Evolutionary conservation across 2,888 invertebrate genomes (phyloP).

Genomic region (Polydesmus complanatus): DNA sequence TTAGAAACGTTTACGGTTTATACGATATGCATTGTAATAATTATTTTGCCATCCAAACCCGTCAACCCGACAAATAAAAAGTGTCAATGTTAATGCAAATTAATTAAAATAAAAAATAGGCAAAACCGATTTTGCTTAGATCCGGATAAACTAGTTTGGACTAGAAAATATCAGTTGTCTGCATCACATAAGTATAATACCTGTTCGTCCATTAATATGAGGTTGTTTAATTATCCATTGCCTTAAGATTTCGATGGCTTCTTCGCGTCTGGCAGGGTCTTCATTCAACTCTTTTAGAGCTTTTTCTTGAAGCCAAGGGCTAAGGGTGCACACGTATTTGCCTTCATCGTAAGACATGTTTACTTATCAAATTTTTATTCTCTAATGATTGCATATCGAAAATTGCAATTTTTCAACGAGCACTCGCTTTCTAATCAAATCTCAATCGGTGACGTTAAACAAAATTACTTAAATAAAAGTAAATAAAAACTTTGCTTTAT

Average conservation of each 20-base stretch:
- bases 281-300: constrained; percentile 42
- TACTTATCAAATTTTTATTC: background rate
- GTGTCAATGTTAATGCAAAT: no score
- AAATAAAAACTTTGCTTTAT: background rate
- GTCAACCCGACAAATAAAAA: no score
- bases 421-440: background rate
- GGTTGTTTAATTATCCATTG: constrained; percentile 45
- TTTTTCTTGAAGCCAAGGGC: constrained; percentile 35
- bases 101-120: no score
- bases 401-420: background rate
- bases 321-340: background rate
- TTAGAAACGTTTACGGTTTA: no score
- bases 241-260: constrained; percentile 40
- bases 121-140: no score
- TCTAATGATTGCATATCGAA: no score
- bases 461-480: background rate
- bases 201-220: constrained; percentile 42
- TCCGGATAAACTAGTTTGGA: no score
- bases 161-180: no score
- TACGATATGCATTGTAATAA: no score
- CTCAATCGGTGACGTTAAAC: background rate
- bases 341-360: background rate
- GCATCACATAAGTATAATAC: no score
- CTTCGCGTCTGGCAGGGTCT: constrained; percentile 36
- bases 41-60: no score